A percentile compares a stretch with the other conserved stretches of the same genome.
phyloP scores from a whole-genome alignment of 2,888 invertebrate species.

The Atherix ibis region DNA sequence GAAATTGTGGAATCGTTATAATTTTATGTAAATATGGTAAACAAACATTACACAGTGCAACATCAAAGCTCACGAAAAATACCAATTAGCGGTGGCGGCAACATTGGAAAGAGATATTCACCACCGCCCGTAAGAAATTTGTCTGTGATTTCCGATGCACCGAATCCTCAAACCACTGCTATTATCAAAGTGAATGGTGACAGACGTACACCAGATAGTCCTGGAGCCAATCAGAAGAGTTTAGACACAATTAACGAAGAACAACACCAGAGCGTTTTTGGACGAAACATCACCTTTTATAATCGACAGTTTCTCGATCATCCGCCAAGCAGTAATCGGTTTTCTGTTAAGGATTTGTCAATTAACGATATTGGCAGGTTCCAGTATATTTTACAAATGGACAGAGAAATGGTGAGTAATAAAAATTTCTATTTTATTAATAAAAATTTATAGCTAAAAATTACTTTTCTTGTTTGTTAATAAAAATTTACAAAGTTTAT shows the following conservation, averaged over 20 bases:
- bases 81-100: neutral
- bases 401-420: slow-evolving; percentile 16
- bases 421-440: too few species aligned
- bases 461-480: too few species aligned
- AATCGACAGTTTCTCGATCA: slow-evolving; percentile 3
- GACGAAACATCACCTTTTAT: slow-evolving; percentile 4
- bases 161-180: slow-evolving; percentile 9
- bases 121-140: slow-evolving; percentile 9
- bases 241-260: neutral
- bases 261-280: slow-evolving; percentile 4
- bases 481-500: too few species aligned
- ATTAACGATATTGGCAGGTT: slow-evolving; percentile 15
- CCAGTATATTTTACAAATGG: slow-evolving; percentile 16
- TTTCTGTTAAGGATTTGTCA: slow-evolving; percentile 9
- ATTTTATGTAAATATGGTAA: too few species aligned
- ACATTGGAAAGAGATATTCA: slow-evolving; percentile 4
- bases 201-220: neutral
- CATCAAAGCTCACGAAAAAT: slow-evolving; percentile 4
- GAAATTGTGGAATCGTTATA: too few species aligned
- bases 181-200: too few species aligned
- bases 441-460: too few species aligned
- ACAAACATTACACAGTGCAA: slow-evolving; percentile 10
- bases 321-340: neutral
- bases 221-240: neutral
- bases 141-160: slow-evolving; percentile 10